phyloP scores from a whole-genome alignment of 2,113 vertebrate genomes.

The Galbula dea region DNA sequence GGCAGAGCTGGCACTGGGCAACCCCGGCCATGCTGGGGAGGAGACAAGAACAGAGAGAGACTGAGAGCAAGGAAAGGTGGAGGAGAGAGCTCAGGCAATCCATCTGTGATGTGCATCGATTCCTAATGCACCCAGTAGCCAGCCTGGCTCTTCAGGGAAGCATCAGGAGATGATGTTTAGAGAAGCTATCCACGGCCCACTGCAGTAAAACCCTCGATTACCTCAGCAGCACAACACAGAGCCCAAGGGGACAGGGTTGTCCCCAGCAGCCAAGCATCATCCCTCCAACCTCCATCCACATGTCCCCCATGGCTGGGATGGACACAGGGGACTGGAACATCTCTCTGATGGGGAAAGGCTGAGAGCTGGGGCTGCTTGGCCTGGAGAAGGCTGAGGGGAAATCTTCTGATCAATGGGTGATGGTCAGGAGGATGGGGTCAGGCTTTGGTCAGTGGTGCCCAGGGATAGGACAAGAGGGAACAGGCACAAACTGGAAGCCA shows the following conservation, averaged over 20 bases:
- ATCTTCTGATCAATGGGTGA: no score
- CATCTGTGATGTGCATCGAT: neutral
- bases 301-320: neutral
- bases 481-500: no score
- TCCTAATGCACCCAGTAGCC: conserved; percentile 15
- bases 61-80: neutral
- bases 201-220: neutral
- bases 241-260: neutral
- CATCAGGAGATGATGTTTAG: neutral
- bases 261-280: neutral
- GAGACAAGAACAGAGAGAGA: neutral
- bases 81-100: neutral
- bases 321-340: accelerated
- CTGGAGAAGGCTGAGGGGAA: no score
- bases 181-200: neutral
- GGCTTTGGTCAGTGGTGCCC: no score
- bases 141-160: neutral
- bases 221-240: neutral
- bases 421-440: no score
- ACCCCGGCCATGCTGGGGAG: neutral
- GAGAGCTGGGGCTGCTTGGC: no score
- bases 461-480: no score
- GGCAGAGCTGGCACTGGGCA: neutral
- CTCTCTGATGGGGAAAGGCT: no score
- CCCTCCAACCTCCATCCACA: neutral